A percentile compares a stretch with the other conserved stretches of the same genome.
phyloP scores from a whole-genome alignment of 1,140 invertebrate species.

The Eulimnadia texana region DNA sequence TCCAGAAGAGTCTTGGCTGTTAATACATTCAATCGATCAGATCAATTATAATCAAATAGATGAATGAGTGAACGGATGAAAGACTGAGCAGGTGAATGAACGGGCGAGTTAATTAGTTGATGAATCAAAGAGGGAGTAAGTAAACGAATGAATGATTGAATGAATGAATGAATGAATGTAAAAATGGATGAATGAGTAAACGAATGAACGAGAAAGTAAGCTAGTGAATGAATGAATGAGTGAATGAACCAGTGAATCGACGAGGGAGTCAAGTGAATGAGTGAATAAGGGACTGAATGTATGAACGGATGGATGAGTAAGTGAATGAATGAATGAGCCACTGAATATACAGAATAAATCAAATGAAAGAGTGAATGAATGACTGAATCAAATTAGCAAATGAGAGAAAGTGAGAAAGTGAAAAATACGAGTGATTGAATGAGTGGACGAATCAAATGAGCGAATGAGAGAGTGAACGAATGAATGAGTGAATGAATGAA shows the following conservation, averaged over 20 bases:
- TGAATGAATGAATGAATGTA: neutral
- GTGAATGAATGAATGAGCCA: neutral
- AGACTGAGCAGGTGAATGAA: neutral
- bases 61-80: neutral
- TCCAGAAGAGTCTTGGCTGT: conserved; percentile 31
- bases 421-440: neutral
- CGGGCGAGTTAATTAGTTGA: neutral
- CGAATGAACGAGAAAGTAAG: neutral
- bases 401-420: neutral
- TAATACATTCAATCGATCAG: neutral
- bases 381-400: neutral
- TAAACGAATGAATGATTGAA: neutral
- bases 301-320: neutral
- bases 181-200: neutral
- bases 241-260: neutral
- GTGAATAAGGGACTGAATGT: neutral
- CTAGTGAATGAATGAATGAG: neutral
- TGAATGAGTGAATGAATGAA: neutral
- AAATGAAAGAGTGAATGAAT: neutral
- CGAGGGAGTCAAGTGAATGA: neutral
- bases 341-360: neutral
- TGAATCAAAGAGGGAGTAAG: too few relatives aligned
- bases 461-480: neutral
- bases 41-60: neutral
- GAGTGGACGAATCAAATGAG: neutral